Evolutionary conservation across 2,888 invertebrate species (phyloP).

Genomic region (Limnephilus marmoratus): DNA sequence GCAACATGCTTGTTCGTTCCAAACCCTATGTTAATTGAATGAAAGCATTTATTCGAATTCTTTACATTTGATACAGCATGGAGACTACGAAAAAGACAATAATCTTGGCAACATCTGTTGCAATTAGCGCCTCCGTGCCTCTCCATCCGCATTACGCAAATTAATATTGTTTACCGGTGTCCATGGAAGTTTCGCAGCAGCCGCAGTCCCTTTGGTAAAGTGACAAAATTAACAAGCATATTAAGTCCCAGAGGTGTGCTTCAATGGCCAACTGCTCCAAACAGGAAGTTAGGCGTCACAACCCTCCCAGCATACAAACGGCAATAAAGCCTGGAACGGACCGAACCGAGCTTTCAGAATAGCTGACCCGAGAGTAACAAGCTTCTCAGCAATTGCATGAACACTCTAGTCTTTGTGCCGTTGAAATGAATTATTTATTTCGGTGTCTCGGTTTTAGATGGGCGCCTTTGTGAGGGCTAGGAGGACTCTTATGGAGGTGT

Average conservation of each 20-base stretch:
- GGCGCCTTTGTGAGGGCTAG: neutral
- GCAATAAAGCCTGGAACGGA: constrained; percentile 36
- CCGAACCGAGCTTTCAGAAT: neutral
- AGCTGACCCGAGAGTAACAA: neutral
- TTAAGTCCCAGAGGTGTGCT: constrained; percentile 52
- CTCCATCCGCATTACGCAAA: neutral
- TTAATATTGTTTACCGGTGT: constrained; percentile 11
- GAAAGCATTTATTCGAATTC: neutral
- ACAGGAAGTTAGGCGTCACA: constrained; percentile 49
- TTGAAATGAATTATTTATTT: neutral
- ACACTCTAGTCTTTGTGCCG: neutral
- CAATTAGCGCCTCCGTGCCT: neutral
- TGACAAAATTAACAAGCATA: constrained; percentile 48
- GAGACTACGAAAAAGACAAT: neutral
- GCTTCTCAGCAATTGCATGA: neutral
- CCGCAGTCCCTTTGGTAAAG: constrained; percentile 22
- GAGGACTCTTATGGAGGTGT: constrained; percentile 43
- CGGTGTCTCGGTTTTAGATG: neutral
- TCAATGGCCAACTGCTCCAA: constrained; percentile 7
- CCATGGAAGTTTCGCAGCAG: neutral
- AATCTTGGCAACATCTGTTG: neutral
- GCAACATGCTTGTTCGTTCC: neutral
- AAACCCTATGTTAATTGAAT: neutral
- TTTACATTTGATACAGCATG: neutral
- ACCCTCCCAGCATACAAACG: constrained; percentile 39